Evolutionary conservation across 1,140 invertebrate genomes (phyloP), one percentile per base, ranked within the genome.

Genomic region (Monomorium pharaonis): DNA sequence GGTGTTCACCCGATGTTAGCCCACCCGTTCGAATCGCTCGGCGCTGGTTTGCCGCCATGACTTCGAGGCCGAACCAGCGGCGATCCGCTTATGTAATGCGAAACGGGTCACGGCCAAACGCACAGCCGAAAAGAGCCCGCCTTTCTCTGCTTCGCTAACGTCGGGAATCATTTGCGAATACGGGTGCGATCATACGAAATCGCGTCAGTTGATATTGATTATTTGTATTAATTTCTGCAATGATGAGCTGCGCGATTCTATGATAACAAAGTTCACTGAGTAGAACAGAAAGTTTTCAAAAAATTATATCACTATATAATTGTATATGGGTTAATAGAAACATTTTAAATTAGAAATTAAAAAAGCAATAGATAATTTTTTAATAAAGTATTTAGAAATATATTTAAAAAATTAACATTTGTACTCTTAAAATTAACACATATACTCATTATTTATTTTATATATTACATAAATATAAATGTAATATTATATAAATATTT

Each of bases 61-160:
- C 78, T 89, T 89, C 77, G 74, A 77, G 51, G 70, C 84, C 70
- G 75, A 81, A 75, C 30, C 84, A 74, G 51, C 83, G 54, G 27
- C 78, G 65, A 37, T 77, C 65, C 69, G 78, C 75, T 93, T 93
- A 93, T 88, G 86, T 92, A 93, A 93, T 69, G 74, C 60, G 84
- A 93, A 93, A 49, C 92, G 60, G 92, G 92, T 93, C 92, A 93
- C 86, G 92, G 92, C 92, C 92, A 93, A 92, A 84, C 63, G 30
- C 21, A 21, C 90, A 93, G 75, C 89, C 89, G 81, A 89, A 93
- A 93, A 92, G 51, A 56, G 18, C 37, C 81, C 75, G 86, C 86
- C 78, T 85, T 88, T 87, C 89, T 75, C 85, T 72, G 76, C 27
- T 77, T 14, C 80, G 33, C 76, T 69, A 62, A 60, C 67, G 56